phyloP scores from a whole-genome alignment of 2,797 vertebrate species.

The Eurystomus glaucurus region DNA sequence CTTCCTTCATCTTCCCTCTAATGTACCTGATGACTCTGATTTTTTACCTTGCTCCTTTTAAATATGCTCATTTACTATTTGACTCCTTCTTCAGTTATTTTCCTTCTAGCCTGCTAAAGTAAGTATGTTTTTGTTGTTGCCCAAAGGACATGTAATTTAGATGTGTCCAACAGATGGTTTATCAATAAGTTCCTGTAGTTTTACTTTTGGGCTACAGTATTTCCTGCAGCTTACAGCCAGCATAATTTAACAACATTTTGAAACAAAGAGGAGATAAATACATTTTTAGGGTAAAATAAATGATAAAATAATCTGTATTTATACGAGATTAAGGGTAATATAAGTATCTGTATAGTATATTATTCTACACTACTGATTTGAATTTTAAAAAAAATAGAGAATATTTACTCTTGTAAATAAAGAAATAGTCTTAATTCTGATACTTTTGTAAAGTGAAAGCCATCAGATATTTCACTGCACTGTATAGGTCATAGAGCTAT shows the following conservation, averaged over 20 bases:
- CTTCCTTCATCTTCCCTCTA: no score
- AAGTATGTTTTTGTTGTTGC: neutral
- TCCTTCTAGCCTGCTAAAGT: neutral
- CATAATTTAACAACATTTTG: neutral
- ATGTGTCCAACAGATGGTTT: neutral
- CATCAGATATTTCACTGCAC: neutral
- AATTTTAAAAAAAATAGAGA: neutral
- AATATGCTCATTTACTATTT: neutral
- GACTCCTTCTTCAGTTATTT: neutral
- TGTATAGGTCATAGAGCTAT: neutral
- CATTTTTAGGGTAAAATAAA: neutral
- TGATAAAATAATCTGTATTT: neutral
- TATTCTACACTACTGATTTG: neutral
- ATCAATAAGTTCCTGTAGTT: neutral
- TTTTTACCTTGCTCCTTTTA: neutral
- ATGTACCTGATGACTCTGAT: neutral
- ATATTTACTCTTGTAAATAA: neutral
- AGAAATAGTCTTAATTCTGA: neutral
- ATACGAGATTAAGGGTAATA: neutral
- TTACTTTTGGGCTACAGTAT: neutral
- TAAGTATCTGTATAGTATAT: neutral
- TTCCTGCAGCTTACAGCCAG: neutral
- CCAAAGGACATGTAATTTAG: neutral
- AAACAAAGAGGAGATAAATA: neutral
- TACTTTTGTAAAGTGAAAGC: neutral